These are phyloP conservation scores for Aspidapion aeneum DNA, from an alignment of 2,888 invertebrate genomes.

Conservation along the genomic window DNA sequence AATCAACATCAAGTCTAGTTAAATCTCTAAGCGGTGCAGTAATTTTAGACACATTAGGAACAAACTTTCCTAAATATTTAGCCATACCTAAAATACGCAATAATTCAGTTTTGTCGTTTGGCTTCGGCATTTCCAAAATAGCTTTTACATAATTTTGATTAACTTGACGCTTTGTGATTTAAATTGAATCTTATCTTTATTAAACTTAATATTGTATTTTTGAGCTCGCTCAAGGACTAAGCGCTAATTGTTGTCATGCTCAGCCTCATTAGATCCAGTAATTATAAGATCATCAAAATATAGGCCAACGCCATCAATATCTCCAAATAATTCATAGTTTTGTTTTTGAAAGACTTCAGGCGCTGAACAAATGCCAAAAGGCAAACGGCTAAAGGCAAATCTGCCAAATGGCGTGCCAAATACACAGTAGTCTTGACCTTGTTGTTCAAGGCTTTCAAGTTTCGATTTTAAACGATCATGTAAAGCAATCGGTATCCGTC, in stretches of 20 bases:
- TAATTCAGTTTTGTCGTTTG: conserved; percentile 24
- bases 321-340: conserved; percentile 21
- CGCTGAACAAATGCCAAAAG: neutral
- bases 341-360: conserved; percentile 20
- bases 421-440: neutral
- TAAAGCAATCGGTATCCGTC: no score
- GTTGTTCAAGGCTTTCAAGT: no score
- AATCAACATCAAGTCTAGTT: conserved; percentile 14
- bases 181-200: conserved; percentile 19
- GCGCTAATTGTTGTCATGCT: conserved; percentile 23
- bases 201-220: conserved; percentile 23
- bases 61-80: conserved; percentile 28
- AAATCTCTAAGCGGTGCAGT: conserved; percentile 10
- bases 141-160: conserved; percentile 26
- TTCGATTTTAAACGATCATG: no score
- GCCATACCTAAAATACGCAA: conserved; percentile 28
- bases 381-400: neutral
- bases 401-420: conserved; percentile 3
- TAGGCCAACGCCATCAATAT: conserved; percentile 23
- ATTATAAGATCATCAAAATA: conserved; percentile 26
- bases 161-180: conserved; percentile 19
- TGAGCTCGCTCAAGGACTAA: conserved; percentile 22
- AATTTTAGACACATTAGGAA: conserved; percentile 28
- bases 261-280: conserved; percentile 14
- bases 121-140: conserved; percentile 27